Base-by-base conservation (phyloP, 2,888 invertebrate species). In the Elmis aenea region DNA sequence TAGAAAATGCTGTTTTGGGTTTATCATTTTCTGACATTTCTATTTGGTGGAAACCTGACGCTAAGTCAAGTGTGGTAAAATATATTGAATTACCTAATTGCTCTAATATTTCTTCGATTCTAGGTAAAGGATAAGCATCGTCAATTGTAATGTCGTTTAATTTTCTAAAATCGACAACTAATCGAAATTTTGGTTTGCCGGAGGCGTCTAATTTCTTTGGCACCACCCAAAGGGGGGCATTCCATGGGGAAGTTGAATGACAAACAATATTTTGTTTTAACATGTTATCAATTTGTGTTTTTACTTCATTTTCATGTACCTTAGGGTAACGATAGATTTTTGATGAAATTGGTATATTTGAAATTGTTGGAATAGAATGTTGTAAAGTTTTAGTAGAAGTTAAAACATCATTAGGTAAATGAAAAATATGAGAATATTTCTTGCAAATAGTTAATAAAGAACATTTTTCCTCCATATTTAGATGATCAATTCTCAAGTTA, bases 281-380 rank as follows among this genome's bases (percentile, higher is more conserved):
- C 44, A 52, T 54, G 44, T 55, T 48, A 1, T 34, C 2, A 5
- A 59, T 54, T 51, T 59, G 53, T 13, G 41, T 45, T 5, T 55
- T 32, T 11, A 59, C 47, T 39, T 59, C 58, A 13, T 42, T 29
- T 45, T 59, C 57, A 34, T 55, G 55, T 8, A 50, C 31, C 41
- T 59, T 45, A 5, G 54, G 58, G 23, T 46, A 58, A 18, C 55
- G 24, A 41, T 59, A 59, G 3, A 42, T 45, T 48, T 55, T 56
- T 3, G 48, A 27, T 39, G 39, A 26, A 6, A 57, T 48, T 5
- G 55, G 58, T 16, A 26, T 38, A 4, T 36, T 18, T 13, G 38
- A 22, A n/a, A 34, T 49, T 2, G 48, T 46, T 25, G 33, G 38
- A 8, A 59, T 59, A 25, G 46, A 38, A 28, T 56, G 54, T 27